phyloP scores from a whole-genome alignment of 2,113 vertebrate genomes.

The Esox niger region DNA sequence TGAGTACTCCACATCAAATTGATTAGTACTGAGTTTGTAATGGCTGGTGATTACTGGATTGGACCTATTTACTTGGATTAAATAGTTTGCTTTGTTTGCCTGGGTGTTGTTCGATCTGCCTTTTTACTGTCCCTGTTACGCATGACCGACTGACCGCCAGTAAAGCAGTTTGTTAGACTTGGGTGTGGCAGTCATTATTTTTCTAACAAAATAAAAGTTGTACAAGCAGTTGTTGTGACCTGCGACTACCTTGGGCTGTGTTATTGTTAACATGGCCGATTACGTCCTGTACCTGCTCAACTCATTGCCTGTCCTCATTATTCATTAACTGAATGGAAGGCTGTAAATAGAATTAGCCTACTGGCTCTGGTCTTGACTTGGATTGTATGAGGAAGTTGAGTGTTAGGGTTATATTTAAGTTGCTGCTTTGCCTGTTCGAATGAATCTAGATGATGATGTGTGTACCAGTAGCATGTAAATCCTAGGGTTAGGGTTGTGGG shows the following conservation, averaged over 20 bases:
- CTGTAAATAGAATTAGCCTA: background rate
- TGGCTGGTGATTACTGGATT: background rate
- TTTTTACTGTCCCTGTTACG: background rate
- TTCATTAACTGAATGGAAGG: background rate
- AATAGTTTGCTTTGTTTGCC: background rate
- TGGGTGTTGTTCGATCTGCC: background rate
- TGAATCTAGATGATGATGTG: background rate
- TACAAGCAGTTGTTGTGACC: conserved; percentile 19
- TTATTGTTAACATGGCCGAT: background rate
- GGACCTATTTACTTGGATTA: background rate
- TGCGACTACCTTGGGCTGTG: background rate
- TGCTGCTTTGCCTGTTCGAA: conserved; percentile 15
- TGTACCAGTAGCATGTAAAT: background rate
- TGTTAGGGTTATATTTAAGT: conserved; percentile 15
- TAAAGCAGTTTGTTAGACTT: conserved; percentile 2
- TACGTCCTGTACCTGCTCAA: too few relatives aligned
- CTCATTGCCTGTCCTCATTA: background rate
- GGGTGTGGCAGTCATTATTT: background rate
- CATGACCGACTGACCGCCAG: background rate
- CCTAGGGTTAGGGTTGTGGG: too few relatives aligned
- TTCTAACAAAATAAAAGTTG: conserved; percentile 43
- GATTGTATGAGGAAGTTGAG: conserved; percentile 9
- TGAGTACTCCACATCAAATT: background rate
- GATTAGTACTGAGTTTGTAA: conserved; percentile 6
- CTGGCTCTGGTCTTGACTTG: background rate